These are phyloP conservation scores for Exephanes ischioxanthus DNA, from an alignment of 2,888 invertebrate species.

Conservation along the genomic window DNA sequence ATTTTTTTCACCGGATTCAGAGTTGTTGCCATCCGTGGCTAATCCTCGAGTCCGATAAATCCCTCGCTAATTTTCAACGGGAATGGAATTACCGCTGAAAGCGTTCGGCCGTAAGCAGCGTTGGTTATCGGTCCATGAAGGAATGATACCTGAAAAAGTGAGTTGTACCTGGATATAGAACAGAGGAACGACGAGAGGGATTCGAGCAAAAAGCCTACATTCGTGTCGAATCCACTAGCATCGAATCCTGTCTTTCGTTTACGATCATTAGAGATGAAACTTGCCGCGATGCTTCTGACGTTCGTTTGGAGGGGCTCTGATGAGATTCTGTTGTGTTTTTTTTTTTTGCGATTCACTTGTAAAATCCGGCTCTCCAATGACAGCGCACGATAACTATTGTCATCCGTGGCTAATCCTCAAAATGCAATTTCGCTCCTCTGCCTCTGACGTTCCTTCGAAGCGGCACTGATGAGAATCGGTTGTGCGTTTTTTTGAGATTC, in stretches of 20 bases:
- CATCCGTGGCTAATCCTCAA: too few relatives aligned
- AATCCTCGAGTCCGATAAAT: constrained; percentile 14
- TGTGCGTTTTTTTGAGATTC: too few relatives aligned
- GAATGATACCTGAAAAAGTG: constrained; percentile 42
- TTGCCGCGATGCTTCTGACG: neutral
- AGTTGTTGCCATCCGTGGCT: neutral
- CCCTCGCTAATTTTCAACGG: neutral
- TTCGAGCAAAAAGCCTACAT: constrained; percentile 43
- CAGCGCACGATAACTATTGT: too few relatives aligned
- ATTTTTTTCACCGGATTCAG: too few relatives aligned
- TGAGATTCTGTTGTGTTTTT: neutral
- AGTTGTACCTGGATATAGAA: constrained; percentile 9
- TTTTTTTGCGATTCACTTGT: too few relatives aligned
- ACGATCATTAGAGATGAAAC: neutral
- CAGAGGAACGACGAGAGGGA: constrained; percentile 12
- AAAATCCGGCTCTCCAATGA: too few relatives aligned
- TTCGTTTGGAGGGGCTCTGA: neutral
- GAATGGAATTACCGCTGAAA: constrained; percentile 27
- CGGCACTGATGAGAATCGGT: too few relatives aligned
- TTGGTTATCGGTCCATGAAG: constrained; percentile 40
- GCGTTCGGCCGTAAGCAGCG: constrained; percentile 37
- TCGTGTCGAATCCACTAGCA: neutral
- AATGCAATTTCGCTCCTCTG: too few relatives aligned
- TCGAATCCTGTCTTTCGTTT: neutral
- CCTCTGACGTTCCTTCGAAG: too few relatives aligned